phyloP scores from a whole-genome alignment of 2,797 vertebrate species.

The Heterohyrax brucei region DNA sequence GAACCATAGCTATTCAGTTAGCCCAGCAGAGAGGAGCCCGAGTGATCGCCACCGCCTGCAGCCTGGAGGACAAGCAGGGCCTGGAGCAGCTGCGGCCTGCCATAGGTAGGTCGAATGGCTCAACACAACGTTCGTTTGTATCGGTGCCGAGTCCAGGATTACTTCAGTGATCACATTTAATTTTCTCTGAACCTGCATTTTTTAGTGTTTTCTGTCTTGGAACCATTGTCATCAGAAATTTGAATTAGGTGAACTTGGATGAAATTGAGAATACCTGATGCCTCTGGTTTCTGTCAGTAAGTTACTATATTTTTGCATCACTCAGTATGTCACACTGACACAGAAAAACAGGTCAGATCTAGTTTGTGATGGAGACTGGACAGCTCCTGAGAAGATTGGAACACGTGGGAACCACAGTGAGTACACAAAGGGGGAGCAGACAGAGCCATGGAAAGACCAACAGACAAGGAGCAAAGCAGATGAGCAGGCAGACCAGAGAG shows the following conservation, averaged over 20 bases:
- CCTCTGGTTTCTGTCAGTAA: not conserved
- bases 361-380: not conserved
- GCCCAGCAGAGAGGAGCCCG: conserved; percentile 96
- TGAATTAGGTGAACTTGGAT: conserved; percentile 47
- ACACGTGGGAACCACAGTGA: not conserved
- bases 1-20: conserved; percentile 96
- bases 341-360: not conserved
- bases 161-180: not conserved
- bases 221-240: not conserved
- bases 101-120: conserved; percentile 91
- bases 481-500: not conserved
- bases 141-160: conserved; percentile 26
- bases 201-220: not conserved
- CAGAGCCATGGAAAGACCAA: not conserved
- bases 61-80: conserved; percentile 93
- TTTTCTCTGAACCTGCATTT: conserved; percentile 11
- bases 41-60: conserved; percentile 94
- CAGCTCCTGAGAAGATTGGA: not conserved
- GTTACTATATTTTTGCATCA: not conserved
- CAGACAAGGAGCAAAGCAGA: not conserved
- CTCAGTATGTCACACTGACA: not conserved
- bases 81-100: conserved; percentile 95
- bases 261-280: conserved; percentile 18
- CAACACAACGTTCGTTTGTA: conserved; percentile 26
- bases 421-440: not conserved